Evolutionary conservation across 2,797 vertebrate genomes (phyloP).

Genomic region (Phalanger gymnotis): DNA sequence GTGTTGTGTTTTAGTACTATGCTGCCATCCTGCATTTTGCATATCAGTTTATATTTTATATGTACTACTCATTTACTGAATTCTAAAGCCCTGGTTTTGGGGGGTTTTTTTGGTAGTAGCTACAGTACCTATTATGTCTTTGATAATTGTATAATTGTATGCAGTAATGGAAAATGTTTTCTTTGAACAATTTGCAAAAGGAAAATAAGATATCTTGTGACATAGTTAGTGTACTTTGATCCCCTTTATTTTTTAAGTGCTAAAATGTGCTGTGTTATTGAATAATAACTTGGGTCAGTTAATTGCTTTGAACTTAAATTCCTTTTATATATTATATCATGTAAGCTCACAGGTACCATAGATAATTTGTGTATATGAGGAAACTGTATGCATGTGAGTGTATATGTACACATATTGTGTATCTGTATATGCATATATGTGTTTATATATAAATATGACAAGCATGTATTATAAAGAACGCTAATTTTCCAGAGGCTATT

Average conservation of each 20-base stretch:
- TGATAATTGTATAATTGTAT: too few species aligned
- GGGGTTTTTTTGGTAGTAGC: too few species aligned
- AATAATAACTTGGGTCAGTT: neutral
- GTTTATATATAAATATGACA: neutral
- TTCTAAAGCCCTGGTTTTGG: too few species aligned
- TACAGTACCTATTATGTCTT: too few species aligned
- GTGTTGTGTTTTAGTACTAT: neutral
- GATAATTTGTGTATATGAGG: neutral
- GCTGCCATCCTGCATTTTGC: neutral
- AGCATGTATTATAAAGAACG: neutral
- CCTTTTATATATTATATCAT: conserved; percentile 28
- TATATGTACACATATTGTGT: neutral
- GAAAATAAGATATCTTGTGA: conserved; percentile 6
- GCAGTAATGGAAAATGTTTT: neutral
- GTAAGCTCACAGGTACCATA: conserved; percentile 2
- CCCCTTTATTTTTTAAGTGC: conserved; percentile 38
- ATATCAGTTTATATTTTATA: neutral
- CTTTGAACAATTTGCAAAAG: neutral
- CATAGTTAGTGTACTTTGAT: neutral
- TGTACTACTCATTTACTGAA: too few species aligned
- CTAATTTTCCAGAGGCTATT: neutral
- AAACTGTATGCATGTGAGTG: neutral
- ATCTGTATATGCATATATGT: neutral
- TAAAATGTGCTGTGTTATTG: conserved; percentile 34
- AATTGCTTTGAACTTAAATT: conserved; percentile 40